Evolutionary conservation across 2,888 invertebrate genomes (phyloP), one percentile per base, ranked within the genome.

Genomic region (Plebejus anna): DNA sequence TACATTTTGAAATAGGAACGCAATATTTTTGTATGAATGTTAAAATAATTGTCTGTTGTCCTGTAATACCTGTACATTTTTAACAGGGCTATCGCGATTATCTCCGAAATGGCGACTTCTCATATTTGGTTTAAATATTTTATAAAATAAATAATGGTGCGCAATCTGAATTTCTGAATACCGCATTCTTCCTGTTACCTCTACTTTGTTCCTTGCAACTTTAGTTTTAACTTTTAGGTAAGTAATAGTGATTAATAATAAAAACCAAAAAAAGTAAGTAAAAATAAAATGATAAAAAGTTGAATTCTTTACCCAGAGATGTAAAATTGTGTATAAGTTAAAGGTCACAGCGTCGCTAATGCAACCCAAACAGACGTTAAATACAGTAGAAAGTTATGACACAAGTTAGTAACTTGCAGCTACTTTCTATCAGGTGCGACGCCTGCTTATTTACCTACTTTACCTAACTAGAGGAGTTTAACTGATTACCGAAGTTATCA

Each of bases 401-500:
- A 66, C 61, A 66, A 61, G 61, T 61, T 28, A 28, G 28, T 7
- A 59, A 22, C 59, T 59, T 22, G n/a, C 61, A 66, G 28, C 28
- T 66, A 66, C 22, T 59, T 59, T 59, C 59, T 59, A 59, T 59
- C 59, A 59, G 59, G 59, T 22, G 59, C 59, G 59, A 22, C 59
- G 59, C 7, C 9, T 59, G 59, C 59, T 59, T 59, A 59, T 59
- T 22, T 22, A 59, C 59, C 22, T 22, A 59, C 59, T 22, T 59
- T n/a, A 22, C 7, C 59, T 59, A 72, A 77, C 76, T 71, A 79
- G 79, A 79, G 22, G 59, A 59, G 59, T n/a, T 22, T 79, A 75
- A 22, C 5, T 59, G 22, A 59, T 22, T 55, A 55, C 55, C 4
- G 16, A 55, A 55, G 16, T 55, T 55, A 55, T 55, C 55, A 16